Base-by-base conservation (phyloP, 2,888 invertebrate species). In the Macaria liturata region DNA sequence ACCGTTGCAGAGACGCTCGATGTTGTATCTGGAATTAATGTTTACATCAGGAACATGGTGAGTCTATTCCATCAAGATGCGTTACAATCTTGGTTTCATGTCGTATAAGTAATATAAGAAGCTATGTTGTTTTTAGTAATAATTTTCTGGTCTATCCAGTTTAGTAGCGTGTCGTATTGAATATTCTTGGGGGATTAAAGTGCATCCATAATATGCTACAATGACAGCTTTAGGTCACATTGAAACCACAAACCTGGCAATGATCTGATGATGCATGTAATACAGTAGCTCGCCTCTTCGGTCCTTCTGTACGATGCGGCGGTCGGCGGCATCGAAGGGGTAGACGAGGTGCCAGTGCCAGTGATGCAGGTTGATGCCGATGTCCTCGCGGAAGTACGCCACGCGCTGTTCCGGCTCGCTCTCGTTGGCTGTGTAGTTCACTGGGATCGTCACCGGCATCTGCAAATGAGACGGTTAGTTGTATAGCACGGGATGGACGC, bases 271-370 rank as follows among this genome's bases (percentile, higher is more conserved):
- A 70, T 96, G 96, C 96, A 96, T 96, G 74, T 95, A 96, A 74
- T 95, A 96, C 87, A 96, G 96, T 20, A 96, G 92, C 76, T 96
- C 96, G 0, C 96, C 96, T 4, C 96, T 92, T 4, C 96, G 88
- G 84, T 96, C 95, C 81, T 96, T 95, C 71, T 89, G 81, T 48
- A 95, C 94, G 63, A 95, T 93, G 58, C 77, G 70, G 9, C 87
- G 83, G 66, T 93, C 88, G 0, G 93, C 84, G 0, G 95, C 94
- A 66, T 95, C 95, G 81, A 95, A 95, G 0, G 97, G 97, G 81
- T 97, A 97, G 3, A 97, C 96, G 67, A 97, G 92, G 83, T 97
- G 97, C 97, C 97, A 97, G 78, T 97, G 97, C 97, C 97, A 97
- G 80, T 97, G 97, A 81, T 97, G 97, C 51, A 96, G 94, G 85